Conservation (phyloP, 2,113 vertebrate species). For the Calidris pygmaea region DNA sequence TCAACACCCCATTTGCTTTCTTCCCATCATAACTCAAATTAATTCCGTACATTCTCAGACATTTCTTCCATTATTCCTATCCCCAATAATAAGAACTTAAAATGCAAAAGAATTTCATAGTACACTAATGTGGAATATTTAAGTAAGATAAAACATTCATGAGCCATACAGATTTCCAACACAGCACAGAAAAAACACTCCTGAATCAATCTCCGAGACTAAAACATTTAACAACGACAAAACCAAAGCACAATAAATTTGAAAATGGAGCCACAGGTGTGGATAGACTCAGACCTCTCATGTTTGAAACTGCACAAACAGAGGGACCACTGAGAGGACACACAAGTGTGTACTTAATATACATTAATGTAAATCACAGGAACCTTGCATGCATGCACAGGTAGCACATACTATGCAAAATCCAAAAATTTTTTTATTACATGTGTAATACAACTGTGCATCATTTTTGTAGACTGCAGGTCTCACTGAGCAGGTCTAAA, state of each 20-base stretch:
- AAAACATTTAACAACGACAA: not conserved
- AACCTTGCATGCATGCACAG: fast-evolving
- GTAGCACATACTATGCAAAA: not conserved
- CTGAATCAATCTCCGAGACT: not conserved
- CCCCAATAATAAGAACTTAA: not conserved
- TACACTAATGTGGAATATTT: not conserved
- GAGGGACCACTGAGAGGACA: not conserved
- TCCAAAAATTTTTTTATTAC: not conserved
- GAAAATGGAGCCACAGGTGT: not conserved
- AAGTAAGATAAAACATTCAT: not conserved
- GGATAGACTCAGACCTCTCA: not conserved
- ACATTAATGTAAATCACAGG: not conserved
- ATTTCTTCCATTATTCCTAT: not conserved
- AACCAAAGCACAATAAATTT: not conserved
- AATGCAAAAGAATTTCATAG: not conserved
- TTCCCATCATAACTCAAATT: not conserved
- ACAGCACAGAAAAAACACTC: not conserved
- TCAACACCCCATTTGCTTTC: not conserved
- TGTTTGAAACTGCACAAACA: not conserved
- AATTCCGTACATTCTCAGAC: not conserved
- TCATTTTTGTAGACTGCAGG: not conserved
- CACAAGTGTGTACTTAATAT: not conserved
- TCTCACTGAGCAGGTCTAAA: not conserved
- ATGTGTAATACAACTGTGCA: fast-evolving
- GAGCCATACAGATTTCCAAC: not conserved